Conservation (phyloP, 1,140 invertebrate genomes). For the Drosophila melanica region DNA sequence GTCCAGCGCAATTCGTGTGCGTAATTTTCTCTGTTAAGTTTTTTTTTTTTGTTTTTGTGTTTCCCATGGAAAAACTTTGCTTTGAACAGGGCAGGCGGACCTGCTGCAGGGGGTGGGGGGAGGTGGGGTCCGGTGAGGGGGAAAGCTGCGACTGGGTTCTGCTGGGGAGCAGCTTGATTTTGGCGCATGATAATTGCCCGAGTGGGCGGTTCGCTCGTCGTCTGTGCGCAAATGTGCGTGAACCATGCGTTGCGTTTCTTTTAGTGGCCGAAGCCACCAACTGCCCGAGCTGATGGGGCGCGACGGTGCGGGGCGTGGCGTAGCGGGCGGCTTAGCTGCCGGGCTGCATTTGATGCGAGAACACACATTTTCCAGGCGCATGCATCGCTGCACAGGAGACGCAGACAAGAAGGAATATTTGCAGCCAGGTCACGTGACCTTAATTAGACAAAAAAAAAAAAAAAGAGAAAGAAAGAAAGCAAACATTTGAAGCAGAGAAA, state of each 20-base stretch:
- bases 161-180: slow-evolving; percentile 46
- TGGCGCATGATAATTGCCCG: slow-evolving; percentile 69
- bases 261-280: slow-evolving; percentile 29
- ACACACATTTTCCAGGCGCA: slow-evolving; percentile 55
- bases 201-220: slow-evolving; percentile 27
- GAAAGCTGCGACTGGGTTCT: too few relatives aligned
- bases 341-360: slow-evolving; percentile 69
- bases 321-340: not conserved
- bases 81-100: slow-evolving; percentile 47
- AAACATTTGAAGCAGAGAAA: slow-evolving; percentile 7
- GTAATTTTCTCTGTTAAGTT: slow-evolving; percentile 77
- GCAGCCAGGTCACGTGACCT: slow-evolving; percentile 69
- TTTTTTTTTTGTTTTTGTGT: slow-evolving; percentile 37
- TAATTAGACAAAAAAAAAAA: slow-evolving; percentile 60
- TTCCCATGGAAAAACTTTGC: slow-evolving; percentile 64
- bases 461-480: slow-evolving; percentile 8
- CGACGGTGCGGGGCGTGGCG: not conserved
- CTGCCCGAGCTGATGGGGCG: not conserved
- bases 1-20: slow-evolving; percentile 79
- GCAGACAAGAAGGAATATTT: slow-evolving; percentile 27
- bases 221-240: slow-evolving; percentile 63
- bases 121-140: not conserved
- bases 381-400: slow-evolving; percentile 66
- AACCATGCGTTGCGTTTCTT: slow-evolving; percentile 61
- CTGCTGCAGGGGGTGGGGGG: too few relatives aligned